Conservation (phyloP, 2,113 vertebrate genomes). For the Indri indri region DNA sequence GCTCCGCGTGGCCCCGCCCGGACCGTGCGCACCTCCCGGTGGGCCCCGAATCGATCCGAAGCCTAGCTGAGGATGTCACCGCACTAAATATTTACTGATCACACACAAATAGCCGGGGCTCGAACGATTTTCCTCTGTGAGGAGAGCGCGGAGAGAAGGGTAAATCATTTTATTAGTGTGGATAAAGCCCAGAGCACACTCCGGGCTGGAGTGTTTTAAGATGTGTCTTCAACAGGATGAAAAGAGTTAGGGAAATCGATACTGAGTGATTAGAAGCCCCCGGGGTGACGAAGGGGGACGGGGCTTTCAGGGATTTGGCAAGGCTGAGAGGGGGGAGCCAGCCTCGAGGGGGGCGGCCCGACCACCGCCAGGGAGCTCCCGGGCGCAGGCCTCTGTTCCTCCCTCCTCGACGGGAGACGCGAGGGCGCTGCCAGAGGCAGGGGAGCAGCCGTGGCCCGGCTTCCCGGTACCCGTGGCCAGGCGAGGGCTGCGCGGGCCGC, state of each 20-base stretch:
- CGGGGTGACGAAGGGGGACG: conserved; percentile 83
- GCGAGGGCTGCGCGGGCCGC: background rate
- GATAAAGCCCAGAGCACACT: conserved; percentile 93
- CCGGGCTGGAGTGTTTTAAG: conserved; percentile 89
- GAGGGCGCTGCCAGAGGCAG: background rate
- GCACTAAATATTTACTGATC: conserved; percentile 99
- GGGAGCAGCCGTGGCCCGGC: background rate
- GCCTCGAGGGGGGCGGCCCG: conserved; percentile 75
- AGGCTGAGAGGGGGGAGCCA: conserved; percentile 71
- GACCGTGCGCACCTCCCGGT: conserved; percentile 88
- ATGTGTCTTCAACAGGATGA: conserved; percentile 93
- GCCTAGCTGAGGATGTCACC: conserved; percentile 92
- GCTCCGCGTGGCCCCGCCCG: conserved; percentile 85
- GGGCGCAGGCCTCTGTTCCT: background rate
- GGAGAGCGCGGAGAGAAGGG: conserved; percentile 88
- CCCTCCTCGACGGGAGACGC: conserved; percentile 51
- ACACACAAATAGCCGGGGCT: conserved; percentile 93
- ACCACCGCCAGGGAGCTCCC: background rate
- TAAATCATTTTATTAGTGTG: conserved; percentile 97
- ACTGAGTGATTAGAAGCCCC: conserved; percentile 89
- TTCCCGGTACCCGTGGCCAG: background rate
- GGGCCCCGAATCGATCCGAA: conserved; percentile 93
- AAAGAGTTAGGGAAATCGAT: conserved; percentile 95
- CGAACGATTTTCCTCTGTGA: conserved; percentile 93
- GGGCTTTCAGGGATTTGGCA: conserved; percentile 84